A percentile compares a stretch with the other conserved stretches of the same genome.
Conservation (phyloP, 2,888 invertebrate species). For the Agonopterix heracliana region DNA sequence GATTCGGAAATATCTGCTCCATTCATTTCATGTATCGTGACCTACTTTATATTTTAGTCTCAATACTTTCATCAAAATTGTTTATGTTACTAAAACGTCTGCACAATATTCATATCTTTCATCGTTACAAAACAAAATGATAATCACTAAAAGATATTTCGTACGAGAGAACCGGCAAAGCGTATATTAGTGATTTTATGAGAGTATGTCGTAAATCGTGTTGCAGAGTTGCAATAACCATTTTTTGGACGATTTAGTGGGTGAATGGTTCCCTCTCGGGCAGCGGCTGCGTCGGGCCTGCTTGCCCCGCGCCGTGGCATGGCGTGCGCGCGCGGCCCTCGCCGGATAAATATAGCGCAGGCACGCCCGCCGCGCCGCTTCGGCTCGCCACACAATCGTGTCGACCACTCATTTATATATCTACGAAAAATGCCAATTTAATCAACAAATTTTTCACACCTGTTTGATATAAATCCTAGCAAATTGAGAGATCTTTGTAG, state of each 20-base stretch:
- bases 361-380: constrained; percentile 50
- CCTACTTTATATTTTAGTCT: constrained; percentile 1
- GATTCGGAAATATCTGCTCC: constrained; percentile 2
- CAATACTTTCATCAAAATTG: not conserved
- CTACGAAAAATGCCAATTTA: constrained; percentile 10
- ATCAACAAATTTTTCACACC: no score
- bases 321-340: constrained; percentile 49
- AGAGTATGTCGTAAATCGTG: no score
- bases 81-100: not conserved
- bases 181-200: no score
- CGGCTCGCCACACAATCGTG: constrained; percentile 56
- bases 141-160: no score
- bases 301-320: constrained; percentile 31
- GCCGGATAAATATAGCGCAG: constrained; percentile 66
- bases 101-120: no score
- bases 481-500: no score
- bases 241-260: constrained; percentile 27
- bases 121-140: no score
- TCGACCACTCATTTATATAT: constrained; percentile 46
- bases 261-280: constrained; percentile 37
- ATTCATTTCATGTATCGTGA: constrained; percentile 7
- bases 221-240: no score
- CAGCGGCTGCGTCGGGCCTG: constrained; percentile 34
- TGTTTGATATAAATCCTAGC: no score
- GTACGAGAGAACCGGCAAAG: no score